Base-by-base conservation (phyloP, 2,113 vertebrate genomes). In the Bufo gargarizans region DNA sequence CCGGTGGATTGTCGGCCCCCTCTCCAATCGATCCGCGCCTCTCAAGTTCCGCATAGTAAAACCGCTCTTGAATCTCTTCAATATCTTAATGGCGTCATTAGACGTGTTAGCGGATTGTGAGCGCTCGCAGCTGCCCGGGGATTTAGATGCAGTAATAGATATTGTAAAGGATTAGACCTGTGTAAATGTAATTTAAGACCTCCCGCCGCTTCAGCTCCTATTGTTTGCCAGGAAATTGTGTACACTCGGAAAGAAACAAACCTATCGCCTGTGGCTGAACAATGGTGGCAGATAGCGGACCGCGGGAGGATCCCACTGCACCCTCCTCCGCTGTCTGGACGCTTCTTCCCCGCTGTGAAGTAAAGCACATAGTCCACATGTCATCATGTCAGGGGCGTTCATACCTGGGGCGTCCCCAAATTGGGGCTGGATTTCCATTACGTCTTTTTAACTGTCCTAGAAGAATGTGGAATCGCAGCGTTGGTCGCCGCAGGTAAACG, bases 121-220 rank as follows among this genome's bases (percentile, higher is more conserved):
- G 77, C 45, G 14, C 71, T 83, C 43, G 2, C 86, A 88, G 80
- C 87, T 77, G 81, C 58, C 81, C 14, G 58, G 71, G 82, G 80
- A 76, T 76, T 88, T 83, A 47, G 71, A 77, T 88, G 79, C 81
- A 33, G 87, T 88, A 88, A 88, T 74, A 88, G 87, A 88, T 88
- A 84, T 74, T 77, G 58, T 83, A 84, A 77, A 63, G 74, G 81
- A 88, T 88, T 83, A 88, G 87, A 88, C 80, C 87, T 81, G 81
- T 67, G 81, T 77, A 83, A 86, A 84, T 88, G 87, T 84, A 88
- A 88, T 88, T 20, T 84, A 84, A 84, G 87, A 77, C 81, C 81
- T 83, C 59, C 81, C 33, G 72, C 19, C 33, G 58, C 81, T 88
- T 82, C 65, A 63, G 22, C 69, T 84, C 55, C 87, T 74, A 84